A percentile compares a stretch with the other conserved stretches of the same genome.
Conservation (phyloP, 1,140 invertebrate species). For the Pantala flavescens region DNA sequence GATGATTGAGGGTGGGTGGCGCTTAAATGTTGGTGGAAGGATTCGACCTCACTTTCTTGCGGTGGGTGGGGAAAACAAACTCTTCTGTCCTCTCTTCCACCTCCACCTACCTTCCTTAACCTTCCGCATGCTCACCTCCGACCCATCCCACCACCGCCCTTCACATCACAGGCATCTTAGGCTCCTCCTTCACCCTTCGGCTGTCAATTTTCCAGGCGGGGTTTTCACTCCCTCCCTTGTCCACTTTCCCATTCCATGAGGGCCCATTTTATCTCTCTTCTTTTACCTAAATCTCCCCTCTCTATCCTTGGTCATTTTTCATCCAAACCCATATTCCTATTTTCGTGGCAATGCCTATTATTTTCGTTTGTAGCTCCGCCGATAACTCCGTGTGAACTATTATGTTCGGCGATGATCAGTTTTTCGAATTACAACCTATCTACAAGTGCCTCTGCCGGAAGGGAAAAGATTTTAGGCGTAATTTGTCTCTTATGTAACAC, state of each 20-base stretch:
- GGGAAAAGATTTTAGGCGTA: too few species aligned
- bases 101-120: not conserved
- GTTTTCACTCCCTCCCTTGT: not conserved
- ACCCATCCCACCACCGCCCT: not conserved
- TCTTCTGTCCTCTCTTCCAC: not conserved
- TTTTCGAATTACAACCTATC: too few species aligned
- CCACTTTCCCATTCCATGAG: not conserved
- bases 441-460: too few species aligned
- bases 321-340: too few species aligned
- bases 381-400: too few species aligned
- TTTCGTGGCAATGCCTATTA: too few species aligned
- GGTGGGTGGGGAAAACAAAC: conserved; percentile 7
- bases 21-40: not conserved
- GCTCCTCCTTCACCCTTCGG: conserved; percentile 1
- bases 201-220: conserved; percentile 7
- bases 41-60: not conserved
- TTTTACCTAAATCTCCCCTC: not conserved
- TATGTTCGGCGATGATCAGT: too few species aligned
- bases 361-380: too few species aligned
- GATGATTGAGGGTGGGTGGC: conserved; percentile 2
- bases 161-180: not conserved
- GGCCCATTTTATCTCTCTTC: not conserved
- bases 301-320: not conserved
- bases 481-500: too few species aligned
- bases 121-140: conserved; percentile 5